These are phyloP conservation scores for Acanthurus tractus DNA, from an alignment of 2,797 vertebrate species.

Conservation along the genomic window DNA sequence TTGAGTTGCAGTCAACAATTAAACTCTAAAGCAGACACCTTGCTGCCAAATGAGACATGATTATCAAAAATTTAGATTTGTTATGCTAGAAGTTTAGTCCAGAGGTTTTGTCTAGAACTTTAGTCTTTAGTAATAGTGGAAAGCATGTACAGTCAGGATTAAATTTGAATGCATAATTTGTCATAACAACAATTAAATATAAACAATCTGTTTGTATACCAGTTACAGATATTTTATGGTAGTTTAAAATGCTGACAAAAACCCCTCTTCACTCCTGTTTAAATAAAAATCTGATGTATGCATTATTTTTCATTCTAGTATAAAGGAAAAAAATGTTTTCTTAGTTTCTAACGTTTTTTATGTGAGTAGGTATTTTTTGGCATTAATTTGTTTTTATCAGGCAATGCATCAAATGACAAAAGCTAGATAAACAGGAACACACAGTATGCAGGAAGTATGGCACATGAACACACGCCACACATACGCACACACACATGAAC, in stretches of 20 bases:
- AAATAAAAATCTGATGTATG: background rate
- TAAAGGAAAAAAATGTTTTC: too few species aligned
- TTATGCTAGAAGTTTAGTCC: too few species aligned
- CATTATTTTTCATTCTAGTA: background rate
- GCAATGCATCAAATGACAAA: background rate
- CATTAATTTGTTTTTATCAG: too few species aligned
- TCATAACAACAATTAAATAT: background rate
- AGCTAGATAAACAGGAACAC: slow-evolving; percentile 12
- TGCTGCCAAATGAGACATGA: too few species aligned
- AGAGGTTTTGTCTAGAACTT: too few species aligned
- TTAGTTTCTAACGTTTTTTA: too few species aligned
- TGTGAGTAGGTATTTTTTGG: too few species aligned
- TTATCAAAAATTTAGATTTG: too few species aligned
- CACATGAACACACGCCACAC: slow-evolving; percentile 19
- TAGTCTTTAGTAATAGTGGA: too few species aligned
- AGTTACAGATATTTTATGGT: background rate
- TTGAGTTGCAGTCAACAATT: too few species aligned
- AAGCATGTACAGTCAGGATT: background rate
- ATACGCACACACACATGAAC: slow-evolving; percentile 34
- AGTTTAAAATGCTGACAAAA: background rate
- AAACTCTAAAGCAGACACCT: too few species aligned
- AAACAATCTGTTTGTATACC: background rate
- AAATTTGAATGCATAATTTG: background rate
- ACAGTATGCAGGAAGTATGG: slow-evolving; percentile 9
- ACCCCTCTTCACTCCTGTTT: too few species aligned